Evolutionary conservation across 1,140 invertebrate genomes (phyloP).

Genomic region (Nephotettix cincticeps): DNA sequence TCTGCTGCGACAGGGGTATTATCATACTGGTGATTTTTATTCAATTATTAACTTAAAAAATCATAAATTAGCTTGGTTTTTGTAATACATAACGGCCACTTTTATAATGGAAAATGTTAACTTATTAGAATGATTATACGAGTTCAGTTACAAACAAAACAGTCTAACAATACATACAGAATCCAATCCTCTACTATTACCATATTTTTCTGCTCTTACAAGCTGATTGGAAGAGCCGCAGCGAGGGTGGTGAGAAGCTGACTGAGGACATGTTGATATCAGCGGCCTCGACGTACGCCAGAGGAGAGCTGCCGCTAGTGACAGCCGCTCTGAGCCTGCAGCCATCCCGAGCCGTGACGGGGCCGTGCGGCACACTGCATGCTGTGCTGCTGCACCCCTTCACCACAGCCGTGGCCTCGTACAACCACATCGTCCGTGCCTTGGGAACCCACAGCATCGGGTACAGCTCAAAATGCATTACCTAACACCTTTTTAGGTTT

Average conservation of each 20-base stretch:
- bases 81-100: too few species aligned
- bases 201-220: neutral
- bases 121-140: too few species aligned
- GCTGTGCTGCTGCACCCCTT: slow-evolving; percentile 10
- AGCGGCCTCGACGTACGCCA: slow-evolving; percentile 76
- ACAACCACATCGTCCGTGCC: slow-evolving; percentile 12
- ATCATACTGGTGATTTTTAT: too few species aligned
- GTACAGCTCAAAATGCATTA: neutral
- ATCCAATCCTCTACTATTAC: neutral
- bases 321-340: slow-evolving; percentile 66
- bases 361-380: neutral
- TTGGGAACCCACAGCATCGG: slow-evolving; percentile 16
- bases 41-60: too few species aligned
- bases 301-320: slow-evolving; percentile 72
- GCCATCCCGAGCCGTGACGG: neutral
- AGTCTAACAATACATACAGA: neutral
- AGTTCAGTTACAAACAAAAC: neutral
- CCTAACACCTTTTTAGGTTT: too few species aligned
- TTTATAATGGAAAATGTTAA: too few species aligned
- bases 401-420: neutral
- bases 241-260: slow-evolving; percentile 65
- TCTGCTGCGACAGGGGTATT: too few species aligned
- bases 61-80: too few species aligned
- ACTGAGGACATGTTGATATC: slow-evolving; percentile 77
- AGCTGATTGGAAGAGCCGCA: slow-evolving; percentile 43